Evolutionary conservation across 2,797 vertebrate genomes (phyloP).

Genomic region (Leuciscus waleckii): DNA sequence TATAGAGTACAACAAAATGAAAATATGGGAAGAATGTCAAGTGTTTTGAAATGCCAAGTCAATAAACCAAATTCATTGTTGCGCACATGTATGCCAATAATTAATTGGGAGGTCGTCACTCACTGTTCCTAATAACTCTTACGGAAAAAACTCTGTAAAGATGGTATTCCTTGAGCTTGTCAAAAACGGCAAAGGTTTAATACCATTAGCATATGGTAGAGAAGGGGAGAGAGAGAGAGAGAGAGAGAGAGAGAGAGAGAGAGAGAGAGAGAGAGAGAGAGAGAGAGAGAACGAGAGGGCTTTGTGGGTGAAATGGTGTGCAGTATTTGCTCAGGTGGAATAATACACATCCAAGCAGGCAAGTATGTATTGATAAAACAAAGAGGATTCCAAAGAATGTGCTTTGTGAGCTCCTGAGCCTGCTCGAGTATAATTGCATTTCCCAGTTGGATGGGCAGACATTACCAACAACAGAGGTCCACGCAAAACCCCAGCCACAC

Average conservation of each 20-base stretch:
- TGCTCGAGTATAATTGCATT: conserved; percentile 68
- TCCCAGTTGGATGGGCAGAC: conserved; percentile 67
- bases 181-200: conserved; percentile 64
- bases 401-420: conserved; percentile 77
- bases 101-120: conserved; percentile 10
- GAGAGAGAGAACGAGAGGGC: conserved; percentile 55
- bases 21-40: conserved; percentile 81
- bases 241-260: conserved; percentile 51
- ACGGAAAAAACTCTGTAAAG: conserved; percentile 54
- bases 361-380: conserved; percentile 86
- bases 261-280: conserved; percentile 58
- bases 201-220: conserved; percentile 52
- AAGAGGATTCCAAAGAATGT: conserved; percentile 89
- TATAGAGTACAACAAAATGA: conserved; percentile 77
- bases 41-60: conserved; percentile 70
- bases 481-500: conserved; percentile 48
- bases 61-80: conserved; percentile 66
- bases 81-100: conserved; percentile 59
- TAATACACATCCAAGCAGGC: conserved; percentile 83
- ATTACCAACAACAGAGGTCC: conserved; percentile 73
- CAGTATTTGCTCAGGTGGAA: conserved; percentile 95
- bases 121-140: conserved; percentile 24
- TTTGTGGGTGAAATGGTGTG: conserved; percentile 80
- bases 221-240: conserved; percentile 54
- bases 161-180: conserved; percentile 66